Percentiles rank a stretch among this genome's conserved stretches.
Evolutionary conservation across 2,888 invertebrate genomes (phyloP).

Genomic region (Papilio elwesi): DNA sequence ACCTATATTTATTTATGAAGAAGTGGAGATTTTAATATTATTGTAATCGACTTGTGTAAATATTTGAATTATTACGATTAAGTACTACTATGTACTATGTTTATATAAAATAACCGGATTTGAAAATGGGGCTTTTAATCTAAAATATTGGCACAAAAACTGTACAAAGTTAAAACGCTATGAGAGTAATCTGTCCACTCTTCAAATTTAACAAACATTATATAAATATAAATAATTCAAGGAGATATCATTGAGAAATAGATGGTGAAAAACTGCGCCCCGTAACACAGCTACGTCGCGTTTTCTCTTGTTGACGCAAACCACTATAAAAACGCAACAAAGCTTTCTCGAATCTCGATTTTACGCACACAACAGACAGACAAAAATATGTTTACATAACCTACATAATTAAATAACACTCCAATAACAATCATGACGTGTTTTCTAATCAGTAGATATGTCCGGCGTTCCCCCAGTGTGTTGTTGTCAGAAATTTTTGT

Average conservation of each 20-base stretch:
- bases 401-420: background rate
- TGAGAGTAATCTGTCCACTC: no score
- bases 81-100: no score
- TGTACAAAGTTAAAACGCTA: no score
- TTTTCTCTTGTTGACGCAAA: conserved; percentile 33
- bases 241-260: background rate
- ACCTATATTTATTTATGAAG: background rate
- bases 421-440: background rate
- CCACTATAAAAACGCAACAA: conserved; percentile 21
- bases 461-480: no score
- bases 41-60: no score
- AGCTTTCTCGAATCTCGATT: conserved; percentile 29
- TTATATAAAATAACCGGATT: no score
- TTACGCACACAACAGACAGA: background rate
- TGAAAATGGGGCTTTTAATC: no score
- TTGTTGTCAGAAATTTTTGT: no score
- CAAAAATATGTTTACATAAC: conserved; percentile 9
- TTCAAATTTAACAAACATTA: no score
- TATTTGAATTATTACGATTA: no score
- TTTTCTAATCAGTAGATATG: background rate
- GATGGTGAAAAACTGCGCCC: conserved; percentile 12
- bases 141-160: no score
- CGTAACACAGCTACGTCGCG: conserved; percentile 20
- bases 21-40: background rate
- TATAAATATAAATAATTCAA: background rate